Conservation (phyloP, 1,140 invertebrate species). For the Sitophilus oryzae region DNA sequence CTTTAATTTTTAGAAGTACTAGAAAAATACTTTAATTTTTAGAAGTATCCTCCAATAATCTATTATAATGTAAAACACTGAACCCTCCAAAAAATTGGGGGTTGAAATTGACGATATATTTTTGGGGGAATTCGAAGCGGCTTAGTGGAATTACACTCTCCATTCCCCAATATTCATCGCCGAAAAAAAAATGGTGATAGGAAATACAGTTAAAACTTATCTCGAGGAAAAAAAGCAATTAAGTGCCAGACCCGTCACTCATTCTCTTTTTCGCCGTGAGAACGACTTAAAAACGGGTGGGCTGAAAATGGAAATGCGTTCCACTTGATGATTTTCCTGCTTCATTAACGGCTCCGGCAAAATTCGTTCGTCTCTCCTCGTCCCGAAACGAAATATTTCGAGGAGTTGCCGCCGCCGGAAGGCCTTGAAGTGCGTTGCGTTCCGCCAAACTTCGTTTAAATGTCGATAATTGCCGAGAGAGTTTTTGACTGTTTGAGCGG, state of each 20-base stretch:
- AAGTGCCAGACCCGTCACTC: slow-evolving; percentile 12
- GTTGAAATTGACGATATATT: no score
- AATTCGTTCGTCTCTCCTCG: slow-evolving; percentile 8
- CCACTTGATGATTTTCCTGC: slow-evolving; percentile 26
- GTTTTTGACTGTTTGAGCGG: no score
- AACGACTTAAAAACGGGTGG: slow-evolving; percentile 16
- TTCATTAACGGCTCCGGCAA: slow-evolving; percentile 22
- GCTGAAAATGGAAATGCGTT: slow-evolving; percentile 22
- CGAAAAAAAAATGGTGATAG: no score
- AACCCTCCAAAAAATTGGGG: no score
- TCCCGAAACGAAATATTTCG: slow-evolving; percentile 15
- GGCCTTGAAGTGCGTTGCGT: slow-evolving; percentile 16
- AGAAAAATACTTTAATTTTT: no score
- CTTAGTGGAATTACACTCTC: no score
- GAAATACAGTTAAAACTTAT: no score
- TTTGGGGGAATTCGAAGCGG: no score
- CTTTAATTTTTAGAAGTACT: no score
- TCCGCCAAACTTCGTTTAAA: slow-evolving; percentile 19
- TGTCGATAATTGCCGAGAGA: slow-evolving; percentile 19
- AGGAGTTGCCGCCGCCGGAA: slow-evolving; percentile 19
- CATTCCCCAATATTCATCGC: no score
- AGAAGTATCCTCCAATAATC: no score
- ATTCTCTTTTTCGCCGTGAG: slow-evolving; percentile 1
- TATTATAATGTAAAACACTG: no score
- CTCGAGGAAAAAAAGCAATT: slow-evolving; percentile 23